phyloP scores from a whole-genome alignment of 2,888 invertebrate species.

The Mythimna vitellina region DNA sequence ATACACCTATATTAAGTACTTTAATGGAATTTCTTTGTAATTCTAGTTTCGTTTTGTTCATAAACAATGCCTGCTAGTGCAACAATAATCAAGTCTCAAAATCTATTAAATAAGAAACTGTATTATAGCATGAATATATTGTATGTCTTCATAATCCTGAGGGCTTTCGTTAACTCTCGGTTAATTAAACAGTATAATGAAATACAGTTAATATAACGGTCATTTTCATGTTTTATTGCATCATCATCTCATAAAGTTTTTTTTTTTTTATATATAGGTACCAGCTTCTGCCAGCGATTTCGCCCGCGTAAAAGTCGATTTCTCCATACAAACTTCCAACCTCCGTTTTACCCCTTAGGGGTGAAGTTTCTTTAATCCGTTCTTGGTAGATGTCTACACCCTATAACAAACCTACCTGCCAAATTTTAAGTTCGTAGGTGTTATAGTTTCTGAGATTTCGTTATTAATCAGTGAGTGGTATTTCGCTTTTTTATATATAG shows the following conservation, averaged over 20 bases:
- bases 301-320: too few species aligned
- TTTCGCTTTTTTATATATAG: too few species aligned
- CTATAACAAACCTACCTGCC: too few species aligned
- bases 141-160: conserved; percentile 13
- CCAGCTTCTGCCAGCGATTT: too few species aligned
- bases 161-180: conserved; percentile 17
- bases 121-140: conserved; percentile 8
- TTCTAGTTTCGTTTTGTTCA: neutral
- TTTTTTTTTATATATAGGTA: neutral
- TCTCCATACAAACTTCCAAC: too few species aligned
- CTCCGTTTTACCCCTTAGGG: too few species aligned
- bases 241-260: neutral
- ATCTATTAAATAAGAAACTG: neutral
- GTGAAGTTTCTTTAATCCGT: too few species aligned
- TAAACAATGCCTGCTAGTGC: neutral
- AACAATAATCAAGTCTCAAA: neutral
- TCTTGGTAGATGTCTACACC: too few species aligned
- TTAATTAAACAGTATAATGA: conserved; percentile 29
- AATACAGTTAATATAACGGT: neutral
- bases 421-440: too few species aligned
- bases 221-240: conserved; percentile 7
- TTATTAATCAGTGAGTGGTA: too few species aligned
- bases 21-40: neutral
- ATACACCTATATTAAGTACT: neutral
- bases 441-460: too few species aligned